Evolutionary conservation across 2,888 invertebrate species (phyloP).

Genomic region (Ctenicera cuprea): DNA sequence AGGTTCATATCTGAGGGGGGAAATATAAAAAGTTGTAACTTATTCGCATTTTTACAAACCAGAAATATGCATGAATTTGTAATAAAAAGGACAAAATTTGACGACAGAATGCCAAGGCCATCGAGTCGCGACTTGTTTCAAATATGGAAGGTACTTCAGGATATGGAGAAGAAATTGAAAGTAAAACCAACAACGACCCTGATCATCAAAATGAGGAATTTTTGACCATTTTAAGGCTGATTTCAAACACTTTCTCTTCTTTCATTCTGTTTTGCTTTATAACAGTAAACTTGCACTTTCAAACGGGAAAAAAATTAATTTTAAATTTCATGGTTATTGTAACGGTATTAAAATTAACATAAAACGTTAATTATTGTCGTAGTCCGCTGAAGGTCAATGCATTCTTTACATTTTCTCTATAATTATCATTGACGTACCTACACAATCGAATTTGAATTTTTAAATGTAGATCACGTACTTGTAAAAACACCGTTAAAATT

Average conservation of each 20-base stretch:
- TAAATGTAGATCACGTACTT: slow-evolving; percentile 4
- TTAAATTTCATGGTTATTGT: background rate
- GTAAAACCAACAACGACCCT: slow-evolving; percentile 24
- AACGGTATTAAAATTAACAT: slow-evolving; percentile 26
- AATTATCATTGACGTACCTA: background rate
- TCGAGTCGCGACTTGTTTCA: slow-evolving; percentile 25
- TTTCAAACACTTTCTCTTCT: background rate
- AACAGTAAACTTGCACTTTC: slow-evolving; percentile 17
- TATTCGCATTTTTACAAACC: background rate
- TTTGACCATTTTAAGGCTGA: too few relatives aligned
- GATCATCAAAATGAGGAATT: background rate
- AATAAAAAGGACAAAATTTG: slow-evolving; percentile 40
- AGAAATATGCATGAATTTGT: slow-evolving; percentile 37
- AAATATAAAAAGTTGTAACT: background rate
- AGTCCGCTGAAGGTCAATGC: background rate
- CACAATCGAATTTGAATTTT: background rate
- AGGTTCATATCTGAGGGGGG: background rate
- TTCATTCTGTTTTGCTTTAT: background rate
- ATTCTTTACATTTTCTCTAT: background rate
- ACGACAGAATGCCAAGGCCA: slow-evolving; percentile 47
- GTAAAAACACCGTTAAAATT: slow-evolving; percentile 13
- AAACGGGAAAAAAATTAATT: background rate
- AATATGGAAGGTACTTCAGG: slow-evolving; percentile 38
- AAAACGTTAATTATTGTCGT: slow-evolving; percentile 11
- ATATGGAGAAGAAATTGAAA: slow-evolving; percentile 39